phyloP scores from a whole-genome alignment of 2,797 vertebrate species.

The Sebastes dallii region DNA sequence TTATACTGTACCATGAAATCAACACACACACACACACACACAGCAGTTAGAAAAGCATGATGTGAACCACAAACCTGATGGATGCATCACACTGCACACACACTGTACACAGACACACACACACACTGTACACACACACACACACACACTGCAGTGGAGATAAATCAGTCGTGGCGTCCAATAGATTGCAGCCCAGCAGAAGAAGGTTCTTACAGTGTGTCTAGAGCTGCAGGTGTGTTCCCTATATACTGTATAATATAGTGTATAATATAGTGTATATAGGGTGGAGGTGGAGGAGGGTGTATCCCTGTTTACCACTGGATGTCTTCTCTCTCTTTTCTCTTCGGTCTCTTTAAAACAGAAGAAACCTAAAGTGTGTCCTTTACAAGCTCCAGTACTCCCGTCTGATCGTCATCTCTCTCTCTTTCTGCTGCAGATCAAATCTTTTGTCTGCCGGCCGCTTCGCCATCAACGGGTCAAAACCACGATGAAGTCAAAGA shows the following conservation, averaged over 20 bases:
- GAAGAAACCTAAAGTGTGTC: background rate
- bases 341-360: background rate
- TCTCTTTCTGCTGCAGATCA: background rate
- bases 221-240: background rate
- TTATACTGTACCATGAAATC: background rate
- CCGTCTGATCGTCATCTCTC: background rate
- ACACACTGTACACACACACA: conserved; percentile 2
- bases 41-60: background rate
- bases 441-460: background rate
- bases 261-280: too few species aligned
- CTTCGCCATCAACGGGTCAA: background rate
- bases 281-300: background rate
- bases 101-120: too few species aligned
- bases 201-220: background rate
- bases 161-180: conserved; percentile 31
- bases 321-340: background rate
- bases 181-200: background rate
- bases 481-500: background rate
- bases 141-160: background rate
- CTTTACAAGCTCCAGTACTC: background rate
- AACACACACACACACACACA: background rate
- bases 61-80: conserved; percentile 10
- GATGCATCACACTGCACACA: conserved; percentile 7
- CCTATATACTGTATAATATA: background rate
- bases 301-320: background rate